Conservation (phyloP, 2,888 invertebrate genomes). For the Sarcophaga carnaria region DNA sequence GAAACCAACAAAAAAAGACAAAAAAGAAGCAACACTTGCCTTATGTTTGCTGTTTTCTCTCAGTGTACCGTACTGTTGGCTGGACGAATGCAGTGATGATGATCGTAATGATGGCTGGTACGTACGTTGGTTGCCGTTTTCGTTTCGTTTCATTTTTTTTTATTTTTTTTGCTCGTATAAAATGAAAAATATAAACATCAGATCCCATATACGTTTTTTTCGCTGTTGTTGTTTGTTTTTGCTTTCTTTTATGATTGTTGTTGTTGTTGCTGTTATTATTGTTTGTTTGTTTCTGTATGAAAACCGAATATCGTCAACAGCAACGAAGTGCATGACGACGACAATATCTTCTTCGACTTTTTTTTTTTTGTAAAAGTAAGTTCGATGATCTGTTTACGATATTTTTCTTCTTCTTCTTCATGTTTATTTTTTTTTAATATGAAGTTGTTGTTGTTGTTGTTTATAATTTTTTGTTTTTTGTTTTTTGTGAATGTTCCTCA, state of each 20-base stretch:
- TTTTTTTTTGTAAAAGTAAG: conserved; percentile 74
- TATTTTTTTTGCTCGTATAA: conserved; percentile 52
- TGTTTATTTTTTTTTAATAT: not conserved
- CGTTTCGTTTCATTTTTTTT: not conserved
- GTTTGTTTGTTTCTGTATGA: conserved; percentile 41
- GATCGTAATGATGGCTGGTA: not conserved
- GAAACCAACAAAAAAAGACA: not conserved
- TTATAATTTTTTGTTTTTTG: conserved; percentile 33
- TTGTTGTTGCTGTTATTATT: conserved; percentile 47
- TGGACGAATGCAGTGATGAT: not conserved
- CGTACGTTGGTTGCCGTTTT: conserved; percentile 2
- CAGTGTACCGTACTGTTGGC: not conserved
- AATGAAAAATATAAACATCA: conserved; percentile 62
- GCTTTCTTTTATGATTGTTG: conserved; percentile 23
- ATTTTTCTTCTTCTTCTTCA: conserved; percentile 67
- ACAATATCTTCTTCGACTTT: conserved; percentile 72
- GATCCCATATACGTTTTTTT: not conserved
- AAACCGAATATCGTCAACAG: conserved; percentile 67
- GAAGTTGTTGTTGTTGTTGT: conserved; percentile 53
- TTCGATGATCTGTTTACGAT: conserved; percentile 81
- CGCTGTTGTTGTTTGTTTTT: conserved; percentile 11
- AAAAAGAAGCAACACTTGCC: not conserved
- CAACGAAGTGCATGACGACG: conserved; percentile 51
- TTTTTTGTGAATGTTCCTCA: conserved; percentile 33
- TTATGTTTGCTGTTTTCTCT: not conserved